Percentiles rank a stretch among this genome's conserved stretches.
phyloP scores from a whole-genome alignment of 2,113 vertebrate genomes.

The Amphiprion ocellaris region DNA sequence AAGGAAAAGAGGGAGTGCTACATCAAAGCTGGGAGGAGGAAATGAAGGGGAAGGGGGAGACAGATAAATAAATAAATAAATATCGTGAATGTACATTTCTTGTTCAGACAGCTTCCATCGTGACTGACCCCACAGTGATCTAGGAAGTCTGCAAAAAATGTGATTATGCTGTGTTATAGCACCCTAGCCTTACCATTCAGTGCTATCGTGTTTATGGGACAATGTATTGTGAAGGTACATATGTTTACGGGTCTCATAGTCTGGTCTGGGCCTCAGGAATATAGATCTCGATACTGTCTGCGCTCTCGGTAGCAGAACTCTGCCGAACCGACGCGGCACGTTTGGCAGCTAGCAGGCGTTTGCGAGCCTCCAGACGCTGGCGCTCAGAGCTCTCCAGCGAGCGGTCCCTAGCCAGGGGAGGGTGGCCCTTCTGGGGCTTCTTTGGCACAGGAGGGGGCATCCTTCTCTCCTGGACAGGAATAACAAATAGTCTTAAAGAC shows the following conservation, averaged over 20 bases:
- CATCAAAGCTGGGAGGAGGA: conserved; percentile 75
- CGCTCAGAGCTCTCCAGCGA: conserved; percentile 90
- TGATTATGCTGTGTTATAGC: conserved; percentile 58
- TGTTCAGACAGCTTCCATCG: conserved; percentile 47
- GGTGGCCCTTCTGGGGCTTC: conserved; percentile 82
- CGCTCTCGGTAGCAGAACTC: conserved; percentile 96
- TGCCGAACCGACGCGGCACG: conserved; percentile 94
- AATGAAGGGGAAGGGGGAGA: not conserved
- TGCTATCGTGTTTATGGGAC: conserved; percentile 59
- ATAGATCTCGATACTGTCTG: conserved; percentile 99
- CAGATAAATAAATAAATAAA: conserved; percentile 69
- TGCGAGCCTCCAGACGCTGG: conserved; percentile 94
- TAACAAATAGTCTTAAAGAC: conserved; percentile 72
- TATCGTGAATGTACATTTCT: conserved; percentile 71
- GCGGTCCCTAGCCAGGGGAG: conserved; percentile 81
- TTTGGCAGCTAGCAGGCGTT: conserved; percentile 94
- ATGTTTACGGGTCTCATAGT: conserved; percentile 86
- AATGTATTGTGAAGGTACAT: conserved; percentile 46
- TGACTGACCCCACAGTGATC: conserved; percentile 67
- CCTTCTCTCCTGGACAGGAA: conserved; percentile 83
- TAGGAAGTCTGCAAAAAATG: conserved; percentile 57
- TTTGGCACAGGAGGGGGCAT: conserved; percentile 85
- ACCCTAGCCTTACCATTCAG: conserved; percentile 72
- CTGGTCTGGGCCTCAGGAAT: conserved; percentile 98
- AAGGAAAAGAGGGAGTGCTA: conserved; percentile 67